A percentile compares a stretch with the other conserved stretches of the same genome.
Evolutionary conservation across 1,140 invertebrate species (phyloP).

Genomic region (Sitobion miscanthi): DNA sequence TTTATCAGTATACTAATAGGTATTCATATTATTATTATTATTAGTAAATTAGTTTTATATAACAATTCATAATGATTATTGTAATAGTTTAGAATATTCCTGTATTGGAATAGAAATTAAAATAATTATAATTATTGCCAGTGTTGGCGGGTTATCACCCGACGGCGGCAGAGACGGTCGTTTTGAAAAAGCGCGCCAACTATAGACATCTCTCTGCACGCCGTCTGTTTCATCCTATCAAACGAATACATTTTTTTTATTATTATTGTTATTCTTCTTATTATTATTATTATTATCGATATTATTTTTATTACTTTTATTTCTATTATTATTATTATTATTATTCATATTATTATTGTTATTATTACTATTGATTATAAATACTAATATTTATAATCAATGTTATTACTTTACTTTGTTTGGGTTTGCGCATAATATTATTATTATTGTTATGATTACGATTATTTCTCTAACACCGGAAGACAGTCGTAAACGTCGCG

Average conservation of each 20-base stretch:
- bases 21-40: too few species aligned
- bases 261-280: neutral
- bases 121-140: neutral
- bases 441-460: neutral
- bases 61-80: neutral
- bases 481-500: constrained; percentile 15
- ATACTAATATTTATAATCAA: neutral
- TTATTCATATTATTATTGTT: neutral
- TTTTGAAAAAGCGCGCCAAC: constrained; percentile 43
- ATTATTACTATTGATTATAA: neutral
- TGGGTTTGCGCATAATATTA: constrained; percentile 2
- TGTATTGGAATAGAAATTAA: neutral
- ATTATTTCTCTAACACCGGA: neutral
- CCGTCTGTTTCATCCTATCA: neutral
- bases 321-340: neutral
- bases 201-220: neutral
- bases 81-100: neutral
- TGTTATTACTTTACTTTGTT: neutral
- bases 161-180: neutral
- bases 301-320: neutral
- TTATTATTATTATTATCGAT: neutral
- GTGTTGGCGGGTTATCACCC: neutral
- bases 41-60: too few species aligned
- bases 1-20: neutral
- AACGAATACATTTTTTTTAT: neutral